A percentile compares a stretch with the other conserved stretches of the same genome.
phyloP scores from a whole-genome alignment of 1,140 invertebrate species.

The Formica exsecta region DNA sequence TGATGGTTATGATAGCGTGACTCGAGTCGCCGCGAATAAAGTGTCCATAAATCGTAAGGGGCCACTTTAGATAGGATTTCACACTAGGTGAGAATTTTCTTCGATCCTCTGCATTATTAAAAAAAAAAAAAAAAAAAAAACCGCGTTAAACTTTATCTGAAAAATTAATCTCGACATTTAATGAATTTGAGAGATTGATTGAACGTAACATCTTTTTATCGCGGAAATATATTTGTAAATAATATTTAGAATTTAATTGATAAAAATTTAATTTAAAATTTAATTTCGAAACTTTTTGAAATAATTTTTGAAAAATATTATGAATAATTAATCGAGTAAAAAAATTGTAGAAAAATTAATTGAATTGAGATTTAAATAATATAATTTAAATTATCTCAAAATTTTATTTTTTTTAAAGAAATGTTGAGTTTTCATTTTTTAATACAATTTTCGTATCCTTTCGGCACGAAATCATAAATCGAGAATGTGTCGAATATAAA shows the following conservation, averaged over 20 bases:
- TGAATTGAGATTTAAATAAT: no score
- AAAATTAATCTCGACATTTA: not conserved
- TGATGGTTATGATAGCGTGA: constrained; percentile 17
- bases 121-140: not conserved
- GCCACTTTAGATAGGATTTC: not conserved
- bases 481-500: constrained; percentile 28
- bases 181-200: not conserved
- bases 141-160: not conserved
- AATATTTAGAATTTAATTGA: no score
- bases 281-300: no score
- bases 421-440: not conserved
- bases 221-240: no score
- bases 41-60: constrained; percentile 39
- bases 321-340: no score
- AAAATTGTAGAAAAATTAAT: no score
- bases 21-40: constrained; percentile 23
- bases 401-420: no score
- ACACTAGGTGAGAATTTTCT: not conserved
- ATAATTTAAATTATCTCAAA: no score
- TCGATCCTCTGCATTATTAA: no score
- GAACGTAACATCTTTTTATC: not conserved
- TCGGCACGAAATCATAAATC: not conserved
- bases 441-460: no score
- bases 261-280: no score
- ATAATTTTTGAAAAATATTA: no score